These are phyloP conservation scores for Hydroisotoma schaefferi DNA, from an alignment of 2,888 invertebrate genomes.

Conservation along the genomic window DNA sequence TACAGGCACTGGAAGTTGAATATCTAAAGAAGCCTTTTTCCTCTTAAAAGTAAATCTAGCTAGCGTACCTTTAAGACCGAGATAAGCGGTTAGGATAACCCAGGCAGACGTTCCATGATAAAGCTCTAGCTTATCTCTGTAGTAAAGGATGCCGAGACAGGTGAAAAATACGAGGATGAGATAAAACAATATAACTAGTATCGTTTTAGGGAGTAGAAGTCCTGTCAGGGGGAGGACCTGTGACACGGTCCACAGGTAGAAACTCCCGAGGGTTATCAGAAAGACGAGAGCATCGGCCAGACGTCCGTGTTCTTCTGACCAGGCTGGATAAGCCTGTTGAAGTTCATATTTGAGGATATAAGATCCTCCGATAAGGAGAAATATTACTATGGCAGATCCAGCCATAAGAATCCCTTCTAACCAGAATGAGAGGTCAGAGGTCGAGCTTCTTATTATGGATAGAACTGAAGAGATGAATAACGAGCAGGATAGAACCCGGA, in stretches of 20 bases:
- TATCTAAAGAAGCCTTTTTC: too few species aligned
- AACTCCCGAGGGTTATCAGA: background rate
- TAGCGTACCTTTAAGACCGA: background rate
- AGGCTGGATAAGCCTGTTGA: background rate
- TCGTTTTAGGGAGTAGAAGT: background rate
- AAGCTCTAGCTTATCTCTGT: background rate
- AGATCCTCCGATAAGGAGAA: slow-evolving; percentile 11
- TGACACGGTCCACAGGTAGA: slow-evolving; percentile 12
- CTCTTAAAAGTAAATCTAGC: too few species aligned
- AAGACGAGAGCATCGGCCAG: slow-evolving; percentile 6
- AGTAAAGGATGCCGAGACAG: slow-evolving; percentile 7
- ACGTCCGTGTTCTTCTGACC: background rate
- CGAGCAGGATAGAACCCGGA: slow-evolving; percentile 14
- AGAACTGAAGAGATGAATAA: slow-evolving; percentile 10
- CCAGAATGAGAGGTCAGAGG: background rate
- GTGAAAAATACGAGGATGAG: slow-evolving; percentile 6
- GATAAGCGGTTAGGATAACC: slow-evolving; percentile 11
- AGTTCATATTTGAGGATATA: slow-evolving; percentile 18
- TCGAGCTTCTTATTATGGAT: background rate
- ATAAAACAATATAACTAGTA: background rate
- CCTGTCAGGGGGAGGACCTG: background rate
- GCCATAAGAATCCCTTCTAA: background rate
- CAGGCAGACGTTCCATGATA: slow-evolving; percentile 13
- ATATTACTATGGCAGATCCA: background rate
- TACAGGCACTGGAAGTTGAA: too few species aligned